A percentile compares a stretch with the other conserved stretches of the same genome.
These are phyloP conservation scores for Trichonephila clavata DNA, from an alignment of 1,140 invertebrate genomes.

Conservation along the genomic window DNA sequence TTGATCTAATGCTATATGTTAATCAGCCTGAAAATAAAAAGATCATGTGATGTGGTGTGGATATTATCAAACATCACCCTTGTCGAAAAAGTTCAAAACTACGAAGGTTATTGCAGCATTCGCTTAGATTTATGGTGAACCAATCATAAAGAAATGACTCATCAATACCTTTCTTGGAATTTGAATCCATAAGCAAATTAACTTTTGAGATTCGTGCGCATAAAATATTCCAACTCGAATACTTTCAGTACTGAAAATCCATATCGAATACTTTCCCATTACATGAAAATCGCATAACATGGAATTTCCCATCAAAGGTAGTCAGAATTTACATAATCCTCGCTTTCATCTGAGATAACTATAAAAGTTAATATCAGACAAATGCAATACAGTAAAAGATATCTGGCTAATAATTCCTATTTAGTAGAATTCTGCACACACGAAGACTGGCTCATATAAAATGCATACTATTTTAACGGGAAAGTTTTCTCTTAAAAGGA, in stretches of 20 bases:
- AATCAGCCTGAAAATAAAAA: too few species aligned
- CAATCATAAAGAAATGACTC: too few species aligned
- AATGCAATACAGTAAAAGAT: background rate
- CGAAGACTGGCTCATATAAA: background rate
- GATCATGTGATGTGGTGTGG: too few species aligned
- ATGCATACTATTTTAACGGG: background rate
- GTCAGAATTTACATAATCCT: background rate
- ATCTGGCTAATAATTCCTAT: background rate
- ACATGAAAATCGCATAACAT: background rate
- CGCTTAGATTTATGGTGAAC: too few species aligned
- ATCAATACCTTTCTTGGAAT: too few species aligned
- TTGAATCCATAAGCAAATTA: too few species aligned
- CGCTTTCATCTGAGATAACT: background rate
- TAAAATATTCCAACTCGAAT: background rate
- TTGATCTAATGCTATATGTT: too few species aligned
- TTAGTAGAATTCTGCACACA: background rate
- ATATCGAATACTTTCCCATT: background rate
- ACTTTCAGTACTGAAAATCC: background rate
- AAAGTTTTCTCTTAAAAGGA: conserved; percentile 13
- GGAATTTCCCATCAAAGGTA: background rate
- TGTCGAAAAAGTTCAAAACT: too few species aligned
- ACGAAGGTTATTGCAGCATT: too few species aligned
- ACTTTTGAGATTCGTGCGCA: too few species aligned
- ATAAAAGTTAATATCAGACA: conserved; percentile 7
- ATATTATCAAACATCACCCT: too few species aligned